phyloP scores from a whole-genome alignment of 2,113 vertebrate species.

The Thunnus thynnus region DNA sequence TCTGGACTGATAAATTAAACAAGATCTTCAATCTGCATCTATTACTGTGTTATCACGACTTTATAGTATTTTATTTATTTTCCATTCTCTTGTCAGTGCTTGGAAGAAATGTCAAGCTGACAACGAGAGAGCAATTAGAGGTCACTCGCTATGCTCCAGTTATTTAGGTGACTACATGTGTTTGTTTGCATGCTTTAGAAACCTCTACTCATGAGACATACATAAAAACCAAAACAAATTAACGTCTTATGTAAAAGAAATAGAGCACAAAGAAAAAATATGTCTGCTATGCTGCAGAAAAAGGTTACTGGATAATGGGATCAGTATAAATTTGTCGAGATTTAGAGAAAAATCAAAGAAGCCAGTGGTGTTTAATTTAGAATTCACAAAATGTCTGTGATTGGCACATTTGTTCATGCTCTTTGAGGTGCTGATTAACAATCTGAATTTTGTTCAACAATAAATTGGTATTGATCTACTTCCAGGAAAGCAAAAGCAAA shows the following conservation, averaged over 20 bases:
- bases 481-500: constrained; percentile 38
- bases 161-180: background rate
- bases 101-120: constrained; percentile 27
- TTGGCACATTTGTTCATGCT: constrained; percentile 41
- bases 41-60: constrained; percentile 15
- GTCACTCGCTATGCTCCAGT: constrained; percentile 45
- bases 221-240: background rate
- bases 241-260: background rate
- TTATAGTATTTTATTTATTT: constrained; percentile 46
- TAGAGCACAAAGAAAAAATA: background rate
- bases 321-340: background rate
- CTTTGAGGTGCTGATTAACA: constrained; percentile 38
- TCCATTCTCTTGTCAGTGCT: background rate
- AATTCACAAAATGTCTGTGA: constrained; percentile 22
- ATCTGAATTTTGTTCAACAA: constrained; percentile 29
- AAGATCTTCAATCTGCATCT: constrained; percentile 39
- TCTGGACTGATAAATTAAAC: constrained; percentile 52
- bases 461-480: constrained; percentile 48
- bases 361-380: constrained; percentile 46
- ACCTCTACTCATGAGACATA: background rate
- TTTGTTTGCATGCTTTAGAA: constrained; percentile 29
- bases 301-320: constrained; percentile 14
- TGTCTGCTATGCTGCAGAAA: background rate
- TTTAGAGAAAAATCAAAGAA: constrained; percentile 28
- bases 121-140: constrained; percentile 15